Conservation (phyloP, 2,797 vertebrate genomes). For the Leptodactylus fallax region DNA sequence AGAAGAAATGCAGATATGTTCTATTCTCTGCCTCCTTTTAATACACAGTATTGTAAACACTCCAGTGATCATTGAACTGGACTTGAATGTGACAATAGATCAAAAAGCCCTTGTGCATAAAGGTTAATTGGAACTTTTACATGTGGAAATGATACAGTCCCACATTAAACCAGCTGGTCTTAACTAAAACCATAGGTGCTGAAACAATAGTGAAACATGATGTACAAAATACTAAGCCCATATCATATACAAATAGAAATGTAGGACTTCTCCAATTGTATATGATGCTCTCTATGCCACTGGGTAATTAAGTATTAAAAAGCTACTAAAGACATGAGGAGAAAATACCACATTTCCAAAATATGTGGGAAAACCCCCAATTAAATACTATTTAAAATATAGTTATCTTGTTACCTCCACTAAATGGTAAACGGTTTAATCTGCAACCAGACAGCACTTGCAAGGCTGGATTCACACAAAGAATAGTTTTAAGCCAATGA, state of each 20-base stretch:
- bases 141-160: not conserved
- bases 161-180: not conserved
- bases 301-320: not conserved
- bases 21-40: not conserved
- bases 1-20: too few species aligned
- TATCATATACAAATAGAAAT: not conserved
- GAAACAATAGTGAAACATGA: not conserved
- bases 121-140: not conserved
- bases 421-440: too few species aligned
- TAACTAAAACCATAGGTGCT: not conserved
- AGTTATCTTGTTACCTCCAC: too few species aligned
- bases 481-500: too few species aligned
- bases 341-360: too few species aligned
- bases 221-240: too few species aligned
- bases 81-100: not conserved
- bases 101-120: conserved; percentile 21
- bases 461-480: too few species aligned
- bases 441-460: too few species aligned
- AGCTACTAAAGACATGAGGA: not conserved
- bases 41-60: conserved; percentile 1
- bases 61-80: not conserved
- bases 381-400: conserved; percentile 3
- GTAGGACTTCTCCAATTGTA: too few species aligned
- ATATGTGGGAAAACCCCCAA: too few species aligned
- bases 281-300: not conserved